Percentiles rank a stretch among this genome's conserved stretches.
Conservation (phyloP, 2,797 vertebrate species). For the Triplophysa bombifrons region DNA sequence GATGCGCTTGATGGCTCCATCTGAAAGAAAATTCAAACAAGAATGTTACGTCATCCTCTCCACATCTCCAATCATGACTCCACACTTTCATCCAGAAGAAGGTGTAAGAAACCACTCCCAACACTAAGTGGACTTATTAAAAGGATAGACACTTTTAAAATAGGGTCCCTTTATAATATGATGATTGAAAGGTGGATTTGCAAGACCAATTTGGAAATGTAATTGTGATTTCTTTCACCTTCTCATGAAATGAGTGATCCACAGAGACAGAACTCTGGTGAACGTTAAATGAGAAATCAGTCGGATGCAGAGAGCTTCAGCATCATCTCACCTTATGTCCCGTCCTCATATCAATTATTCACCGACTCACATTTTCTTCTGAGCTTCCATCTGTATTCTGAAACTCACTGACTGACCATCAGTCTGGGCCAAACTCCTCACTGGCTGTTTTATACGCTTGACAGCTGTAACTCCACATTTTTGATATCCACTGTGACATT, state of each 20-base stretch:
- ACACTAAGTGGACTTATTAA: neutral
- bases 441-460: neutral
- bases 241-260: neutral
- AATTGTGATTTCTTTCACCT: neutral
- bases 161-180: neutral
- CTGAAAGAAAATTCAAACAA: too few relatives aligned
- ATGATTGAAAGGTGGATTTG: neutral
- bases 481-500: neutral
- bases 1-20: too few relatives aligned
- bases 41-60: too few relatives aligned
- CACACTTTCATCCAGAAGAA: too few relatives aligned
- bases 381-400: neutral
- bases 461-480: neutral
- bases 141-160: neutral
- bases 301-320: neutral
- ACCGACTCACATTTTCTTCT: slow-evolving; percentile 31
- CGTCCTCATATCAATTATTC: slow-evolving; percentile 39
- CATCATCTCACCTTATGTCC: slow-evolving; percentile 19
- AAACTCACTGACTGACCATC: slow-evolving; percentile 22
- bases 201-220: neutral
- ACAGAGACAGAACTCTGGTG: neutral
- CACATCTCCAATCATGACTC: too few relatives aligned
- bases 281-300: too few relatives aligned
- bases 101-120: too few relatives aligned
- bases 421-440: neutral